phyloP scores from a whole-genome alignment of 2,113 vertebrate species.

The Pedetes capensis region DNA sequence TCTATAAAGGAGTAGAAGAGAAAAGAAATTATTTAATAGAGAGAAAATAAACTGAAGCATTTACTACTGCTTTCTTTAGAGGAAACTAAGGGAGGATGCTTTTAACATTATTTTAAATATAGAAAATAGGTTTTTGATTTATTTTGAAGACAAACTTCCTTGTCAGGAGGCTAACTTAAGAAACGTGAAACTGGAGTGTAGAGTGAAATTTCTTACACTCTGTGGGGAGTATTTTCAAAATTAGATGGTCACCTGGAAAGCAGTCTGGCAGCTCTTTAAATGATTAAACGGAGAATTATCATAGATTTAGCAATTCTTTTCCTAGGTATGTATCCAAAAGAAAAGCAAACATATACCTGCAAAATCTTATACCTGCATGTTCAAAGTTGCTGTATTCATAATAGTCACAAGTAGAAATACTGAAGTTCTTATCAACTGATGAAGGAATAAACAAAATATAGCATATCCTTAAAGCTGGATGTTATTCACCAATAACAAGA shows the following conservation, averaged over 20 bases:
- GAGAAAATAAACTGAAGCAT: not conserved
- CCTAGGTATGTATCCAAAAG: not conserved
- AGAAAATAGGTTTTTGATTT: not conserved
- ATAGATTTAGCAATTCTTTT: not conserved
- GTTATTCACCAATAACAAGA: not conserved
- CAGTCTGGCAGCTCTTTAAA: not conserved
- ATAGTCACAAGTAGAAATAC: not conserved
- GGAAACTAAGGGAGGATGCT: not conserved
- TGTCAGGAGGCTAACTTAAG: not conserved
- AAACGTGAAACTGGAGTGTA: not conserved
- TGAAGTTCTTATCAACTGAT: not conserved
- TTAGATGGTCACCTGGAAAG: not conserved
- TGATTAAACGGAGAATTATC: not conserved
- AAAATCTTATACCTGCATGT: not conserved
- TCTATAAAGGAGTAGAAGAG: not conserved
- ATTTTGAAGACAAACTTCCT: slow-evolving; percentile 11
- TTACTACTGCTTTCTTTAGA: not conserved
- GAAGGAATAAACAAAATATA: not conserved
- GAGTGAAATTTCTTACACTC: not conserved
- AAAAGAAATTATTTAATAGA: not conserved
- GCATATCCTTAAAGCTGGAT: not conserved
- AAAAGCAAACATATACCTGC: not conserved
- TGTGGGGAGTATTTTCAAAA: not conserved
- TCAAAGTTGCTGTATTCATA: not conserved
- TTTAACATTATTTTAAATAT: slow-evolving; percentile 9